A percentile compares a stretch with the other conserved stretches of the same genome.
These are phyloP conservation scores for Bradypus variegatus DNA, from an alignment of 2,797 vertebrate species.

Conservation along the genomic window DNA sequence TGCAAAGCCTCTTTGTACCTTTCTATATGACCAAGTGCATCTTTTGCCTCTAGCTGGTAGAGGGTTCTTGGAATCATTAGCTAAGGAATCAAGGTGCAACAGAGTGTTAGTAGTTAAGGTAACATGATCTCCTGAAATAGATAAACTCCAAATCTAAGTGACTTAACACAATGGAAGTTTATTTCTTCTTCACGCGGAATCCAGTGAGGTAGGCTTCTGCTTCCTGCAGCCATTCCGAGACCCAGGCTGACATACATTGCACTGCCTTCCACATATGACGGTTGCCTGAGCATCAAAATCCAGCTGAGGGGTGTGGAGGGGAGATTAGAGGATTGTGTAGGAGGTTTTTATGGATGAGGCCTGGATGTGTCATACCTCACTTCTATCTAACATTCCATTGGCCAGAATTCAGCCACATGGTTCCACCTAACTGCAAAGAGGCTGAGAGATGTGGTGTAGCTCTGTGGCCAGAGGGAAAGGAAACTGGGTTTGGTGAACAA, in stretches of 20 bases:
- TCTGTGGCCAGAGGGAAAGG: neutral
- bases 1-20: neutral
- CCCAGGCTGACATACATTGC: neutral
- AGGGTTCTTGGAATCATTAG: neutral
- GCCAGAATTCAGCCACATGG: neutral
- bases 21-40: neutral
- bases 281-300: neutral
- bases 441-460: neutral
- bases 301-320: neutral
- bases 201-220: neutral
- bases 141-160: neutral
- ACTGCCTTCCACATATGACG: neutral
- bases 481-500: neutral
- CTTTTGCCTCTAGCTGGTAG: neutral
- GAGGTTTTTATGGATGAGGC: neutral
- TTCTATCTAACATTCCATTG: neutral
- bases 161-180: neutral
- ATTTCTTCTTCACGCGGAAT: neutral
- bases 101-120: neutral
- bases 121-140: neutral
- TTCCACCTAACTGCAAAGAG: neutral
- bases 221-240: neutral
- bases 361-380: neutral
- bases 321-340: neutral
- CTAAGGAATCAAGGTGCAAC: neutral